Evolutionary conservation across 2,888 invertebrate genomes (phyloP).

Genomic region (Brachycybe producta): DNA sequence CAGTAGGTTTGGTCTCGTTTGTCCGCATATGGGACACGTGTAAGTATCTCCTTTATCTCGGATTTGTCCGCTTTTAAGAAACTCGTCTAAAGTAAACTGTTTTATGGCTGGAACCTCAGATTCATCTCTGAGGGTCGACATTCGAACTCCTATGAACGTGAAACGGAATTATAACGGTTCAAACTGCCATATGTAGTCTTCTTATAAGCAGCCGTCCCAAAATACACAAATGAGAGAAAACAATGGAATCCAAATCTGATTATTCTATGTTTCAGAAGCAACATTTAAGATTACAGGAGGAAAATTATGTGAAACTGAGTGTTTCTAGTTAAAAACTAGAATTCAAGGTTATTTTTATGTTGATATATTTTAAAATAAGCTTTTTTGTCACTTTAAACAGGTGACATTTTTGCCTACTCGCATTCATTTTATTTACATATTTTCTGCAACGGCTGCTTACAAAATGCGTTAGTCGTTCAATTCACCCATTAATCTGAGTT

Average conservation of each 20-base stretch:
- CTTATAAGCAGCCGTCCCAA: too few species aligned
- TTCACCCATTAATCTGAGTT: conserved; percentile 14
- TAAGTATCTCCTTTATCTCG: too few species aligned
- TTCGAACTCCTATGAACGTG: conserved; percentile 10
- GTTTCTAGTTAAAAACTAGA: too few species aligned
- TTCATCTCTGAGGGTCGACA: not conserved
- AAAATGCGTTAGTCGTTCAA: not conserved
- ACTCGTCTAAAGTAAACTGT: conserved; percentile 3
- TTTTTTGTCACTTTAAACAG: not conserved
- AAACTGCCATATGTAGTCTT: too few species aligned
- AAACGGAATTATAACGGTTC: too few species aligned
- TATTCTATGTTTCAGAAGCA: not conserved
- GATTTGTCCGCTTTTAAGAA: not conserved
- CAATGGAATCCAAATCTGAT: too few species aligned
- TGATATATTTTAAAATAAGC: too few species aligned
- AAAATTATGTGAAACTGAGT: too few species aligned
- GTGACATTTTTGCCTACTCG: not conserved
- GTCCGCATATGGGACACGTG: not conserved
- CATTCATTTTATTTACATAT: not conserved
- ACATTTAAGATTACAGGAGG: too few species aligned
- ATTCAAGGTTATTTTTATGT: too few species aligned
- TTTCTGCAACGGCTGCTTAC: not conserved
- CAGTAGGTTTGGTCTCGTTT: not conserved
- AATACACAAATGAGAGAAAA: too few species aligned
- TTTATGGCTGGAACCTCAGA: not conserved